Evolutionary conservation across 1,140 invertebrate species (phyloP).

Genomic region (Cecropterus lyciades): DNA sequence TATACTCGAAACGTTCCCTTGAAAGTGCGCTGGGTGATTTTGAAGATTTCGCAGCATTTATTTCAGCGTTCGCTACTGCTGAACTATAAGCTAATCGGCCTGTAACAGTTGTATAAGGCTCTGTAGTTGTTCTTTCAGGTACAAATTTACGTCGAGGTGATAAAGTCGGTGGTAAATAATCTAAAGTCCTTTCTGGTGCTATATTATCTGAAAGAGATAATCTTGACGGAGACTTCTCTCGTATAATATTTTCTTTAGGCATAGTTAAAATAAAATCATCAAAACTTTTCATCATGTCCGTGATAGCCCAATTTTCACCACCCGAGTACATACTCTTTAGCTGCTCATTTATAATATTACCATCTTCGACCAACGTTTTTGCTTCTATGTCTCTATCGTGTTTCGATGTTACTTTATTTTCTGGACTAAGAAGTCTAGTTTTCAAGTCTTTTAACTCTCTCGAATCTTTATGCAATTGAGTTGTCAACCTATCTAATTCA

Average conservation of each 20-base stretch:
- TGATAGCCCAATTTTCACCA: conserved; percentile 90
- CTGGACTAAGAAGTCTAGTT: conserved; percentile 87
- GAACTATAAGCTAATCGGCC: conserved; percentile 86
- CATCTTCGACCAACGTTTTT: conserved; percentile 86
- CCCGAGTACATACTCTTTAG: conserved; percentile 88
- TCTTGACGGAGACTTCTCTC: conserved; percentile 85
- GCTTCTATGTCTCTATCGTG: conserved; percentile 84
- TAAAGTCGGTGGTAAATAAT: conserved; percentile 78
- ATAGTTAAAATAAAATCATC: conserved; percentile 83
- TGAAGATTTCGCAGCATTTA: conserved; percentile 77
- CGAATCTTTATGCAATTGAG: conserved; percentile 91
- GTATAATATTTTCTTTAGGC: conserved; percentile 66
- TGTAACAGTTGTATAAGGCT: conserved; percentile 85
- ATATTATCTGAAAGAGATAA: conserved; percentile 83
- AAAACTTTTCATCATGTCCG: conserved; percentile 86
- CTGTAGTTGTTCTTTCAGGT: conserved; percentile 82
- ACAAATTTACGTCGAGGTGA: conserved; percentile 84
- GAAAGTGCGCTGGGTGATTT: conserved; percentile 81
- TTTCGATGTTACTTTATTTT: conserved; percentile 75
- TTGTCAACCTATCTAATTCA: conserved; percentile 90
- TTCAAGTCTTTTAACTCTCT: conserved; percentile 91
- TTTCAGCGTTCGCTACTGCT: conserved; percentile 85
- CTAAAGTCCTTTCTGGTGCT: conserved; percentile 84
- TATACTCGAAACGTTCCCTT: conserved; percentile 80
- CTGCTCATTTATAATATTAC: conserved; percentile 89